phyloP scores from a whole-genome alignment of 2,797 vertebrate genomes.

The Capromys pilorides region DNA sequence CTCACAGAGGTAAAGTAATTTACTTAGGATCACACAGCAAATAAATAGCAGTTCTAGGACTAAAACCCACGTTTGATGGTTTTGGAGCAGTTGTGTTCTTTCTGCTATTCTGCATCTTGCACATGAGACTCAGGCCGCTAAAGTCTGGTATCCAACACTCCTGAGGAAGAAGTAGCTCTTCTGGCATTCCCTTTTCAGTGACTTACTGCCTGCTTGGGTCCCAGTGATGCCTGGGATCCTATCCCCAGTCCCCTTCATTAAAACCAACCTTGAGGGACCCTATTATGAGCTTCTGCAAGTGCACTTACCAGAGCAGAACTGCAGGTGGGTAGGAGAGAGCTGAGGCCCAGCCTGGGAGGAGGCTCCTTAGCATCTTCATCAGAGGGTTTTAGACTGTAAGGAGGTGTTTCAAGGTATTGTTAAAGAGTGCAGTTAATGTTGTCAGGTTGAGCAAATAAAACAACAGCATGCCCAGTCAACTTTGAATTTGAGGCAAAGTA shows the following conservation, averaged over 20 bases:
- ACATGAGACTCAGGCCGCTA: not conserved
- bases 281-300: not conserved
- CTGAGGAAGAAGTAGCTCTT: not conserved
- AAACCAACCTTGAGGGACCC: not conserved
- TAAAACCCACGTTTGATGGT: not conserved
- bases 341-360: not conserved
- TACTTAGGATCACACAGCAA: not conserved
- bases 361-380: not conserved
- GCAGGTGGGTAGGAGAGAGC: not conserved
- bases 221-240: not conserved
- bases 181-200: not conserved
- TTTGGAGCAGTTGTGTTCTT: not conserved
- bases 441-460: constrained; percentile 17
- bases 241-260: not conserved
- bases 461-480: not conserved
- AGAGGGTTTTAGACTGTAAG: not conserved
- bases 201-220: not conserved
- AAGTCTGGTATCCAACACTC: not conserved
- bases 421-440: not conserved
- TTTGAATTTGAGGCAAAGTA: constrained; percentile 6
- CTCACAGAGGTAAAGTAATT: not conserved
- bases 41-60: not conserved
- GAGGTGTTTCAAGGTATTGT: constrained; percentile 17
- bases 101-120: not conserved
- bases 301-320: not conserved